A percentile compares a stretch with the other conserved stretches of the same genome.
These are phyloP conservation scores for Julus scanicus DNA, from an alignment of 2,888 invertebrate genomes.

Conservation along the genomic window DNA sequence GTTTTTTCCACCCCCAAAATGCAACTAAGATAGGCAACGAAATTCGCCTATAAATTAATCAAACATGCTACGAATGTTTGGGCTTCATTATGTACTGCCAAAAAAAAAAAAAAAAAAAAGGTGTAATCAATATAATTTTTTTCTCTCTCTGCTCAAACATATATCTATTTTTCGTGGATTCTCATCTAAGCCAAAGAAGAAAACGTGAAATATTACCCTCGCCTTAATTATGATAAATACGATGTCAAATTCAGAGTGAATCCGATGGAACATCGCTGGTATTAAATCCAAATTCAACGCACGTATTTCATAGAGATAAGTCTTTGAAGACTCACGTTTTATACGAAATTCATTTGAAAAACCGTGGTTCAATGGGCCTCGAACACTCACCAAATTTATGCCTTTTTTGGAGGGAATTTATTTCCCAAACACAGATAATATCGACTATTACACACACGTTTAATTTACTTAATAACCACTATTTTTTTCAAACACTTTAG, in stretches of 20 bases:
- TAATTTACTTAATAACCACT: not conserved
- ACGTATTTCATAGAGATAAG: conserved; percentile 27
- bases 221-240: conserved; percentile 36
- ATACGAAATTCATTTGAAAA: not conserved
- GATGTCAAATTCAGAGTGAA: conserved; percentile 17
- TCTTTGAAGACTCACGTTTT: not conserved
- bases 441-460: not conserved
- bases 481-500: too few species aligned
- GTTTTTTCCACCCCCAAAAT: not conserved
- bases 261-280: not conserved
- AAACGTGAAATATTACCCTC: conserved; percentile 25
- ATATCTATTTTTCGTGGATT: not conserved
- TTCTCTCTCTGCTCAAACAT: not conserved
- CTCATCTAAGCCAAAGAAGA: not conserved
- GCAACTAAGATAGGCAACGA: too few species aligned
- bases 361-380: not conserved
- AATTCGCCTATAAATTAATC: not conserved
- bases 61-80: conserved; percentile 13
- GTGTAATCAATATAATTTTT: conserved; percentile 26
- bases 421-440: not conserved
- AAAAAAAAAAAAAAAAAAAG: not conserved
- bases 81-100: conserved; percentile 1
- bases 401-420: not conserved
- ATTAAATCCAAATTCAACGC: not conserved
- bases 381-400: not conserved